Evolutionary conservation across 1,140 invertebrate genomes (phyloP), one percentile per base, ranked within the genome.

Genomic region (Limonius californicus): DNA sequence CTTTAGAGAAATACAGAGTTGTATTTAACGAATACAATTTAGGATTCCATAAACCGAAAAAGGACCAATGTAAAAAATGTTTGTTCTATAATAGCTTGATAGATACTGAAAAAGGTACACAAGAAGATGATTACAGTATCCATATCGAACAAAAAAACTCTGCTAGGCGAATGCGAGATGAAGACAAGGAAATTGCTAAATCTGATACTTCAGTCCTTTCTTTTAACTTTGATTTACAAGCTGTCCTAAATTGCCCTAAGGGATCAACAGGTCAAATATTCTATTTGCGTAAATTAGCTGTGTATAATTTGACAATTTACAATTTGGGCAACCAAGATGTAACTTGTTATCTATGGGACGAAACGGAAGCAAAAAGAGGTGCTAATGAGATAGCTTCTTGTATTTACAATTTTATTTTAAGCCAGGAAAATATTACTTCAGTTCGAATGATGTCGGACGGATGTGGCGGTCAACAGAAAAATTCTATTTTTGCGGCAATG

Each of bases 181-280:
- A 60, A 9, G 70, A 74, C 63, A 72, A 70, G 42, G 53, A 70
- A 32, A 60, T 54, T 20, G 66, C 67, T 47, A 69, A 62, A 67
- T 65, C 68, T 35, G 21, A 66, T 45, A 21, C 30, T n/a, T 9
- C 18, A 1, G 55, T 60, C 8, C 27, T 63, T n/a, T 12, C 64
- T 16, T 57, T 69, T 55, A 64, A 67, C 42, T 77, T 70, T 67
- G 75, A 77, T 68, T 57, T 77, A 6, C 64, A 79, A 59, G 74
- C 74, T 57, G 74, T 76, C 14, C 43, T 77, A 50, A 57, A 61
- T 54, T 67, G 27, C 14, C 73, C 77, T 11, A 70, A 65, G 57
- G 70, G 70, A 9, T 64, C 77, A 18, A 66, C 71, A 39, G 72
- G 69, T 53, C 64, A 50, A 18, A 21, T 21, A 6, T 50, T 50